Conservation (phyloP, 2,888 invertebrate genomes). For the Pollenia griseotomentosa region DNA sequence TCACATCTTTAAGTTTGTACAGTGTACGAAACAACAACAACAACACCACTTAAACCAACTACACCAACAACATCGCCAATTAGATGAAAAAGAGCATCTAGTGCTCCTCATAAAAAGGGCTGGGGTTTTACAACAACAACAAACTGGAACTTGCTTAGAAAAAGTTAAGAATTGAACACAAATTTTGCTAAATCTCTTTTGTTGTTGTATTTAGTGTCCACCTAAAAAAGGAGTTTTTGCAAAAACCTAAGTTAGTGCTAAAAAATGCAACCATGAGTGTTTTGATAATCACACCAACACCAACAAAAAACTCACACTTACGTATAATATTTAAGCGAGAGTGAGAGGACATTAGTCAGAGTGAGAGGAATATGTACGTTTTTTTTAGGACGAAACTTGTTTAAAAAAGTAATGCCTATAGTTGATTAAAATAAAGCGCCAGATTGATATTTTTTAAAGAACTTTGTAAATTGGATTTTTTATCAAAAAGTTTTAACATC, state of each 20-base stretch:
- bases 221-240: constrained; percentile 20
- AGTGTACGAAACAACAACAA: constrained; percentile 44
- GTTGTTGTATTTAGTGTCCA: constrained; percentile 23
- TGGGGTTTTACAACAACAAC: constrained; percentile 52
- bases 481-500: too few relatives aligned
- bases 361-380: constrained; percentile 37
- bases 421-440: neutral
- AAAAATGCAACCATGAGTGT: constrained; percentile 50
- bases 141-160: constrained; percentile 39
- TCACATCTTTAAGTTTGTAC: constrained; percentile 61
- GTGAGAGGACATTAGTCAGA: constrained; percentile 24
- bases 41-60: constrained; percentile 10
- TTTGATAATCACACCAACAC: neutral
- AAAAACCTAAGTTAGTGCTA: constrained; percentile 1
- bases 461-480: too few relatives aligned
- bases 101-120: constrained; percentile 41
- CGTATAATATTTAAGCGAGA: neutral
- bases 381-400: constrained; percentile 40
- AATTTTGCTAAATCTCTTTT: neutral
- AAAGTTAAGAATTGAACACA: constrained; percentile 41
- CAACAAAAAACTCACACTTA: neutral
- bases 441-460: neutral
- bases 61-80: constrained; percentile 17
- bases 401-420: constrained; percentile 10
- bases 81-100: neutral